These are phyloP conservation scores for Chelonus insularis DNA, from an alignment of 1,140 invertebrate species.

Conservation along the genomic window DNA sequence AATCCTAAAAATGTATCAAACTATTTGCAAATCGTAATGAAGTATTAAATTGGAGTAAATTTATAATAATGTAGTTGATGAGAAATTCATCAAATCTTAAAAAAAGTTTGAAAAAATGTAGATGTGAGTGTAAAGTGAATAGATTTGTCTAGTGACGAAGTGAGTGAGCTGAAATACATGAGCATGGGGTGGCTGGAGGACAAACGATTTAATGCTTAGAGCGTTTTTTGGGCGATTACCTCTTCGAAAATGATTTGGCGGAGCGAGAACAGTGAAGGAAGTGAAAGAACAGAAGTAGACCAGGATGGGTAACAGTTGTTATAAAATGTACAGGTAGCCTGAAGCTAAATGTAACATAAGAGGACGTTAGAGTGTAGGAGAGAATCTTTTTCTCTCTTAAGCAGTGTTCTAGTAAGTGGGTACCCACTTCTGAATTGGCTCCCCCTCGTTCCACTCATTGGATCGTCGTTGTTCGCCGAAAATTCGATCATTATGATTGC, in stretches of 20 bases:
- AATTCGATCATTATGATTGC: slow-evolving; percentile 62
- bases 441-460: slow-evolving; percentile 55
- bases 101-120: no score
- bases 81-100: no score
- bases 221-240: slow-evolving; percentile 35
- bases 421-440: slow-evolving; percentile 59
- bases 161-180: slow-evolving; percentile 14
- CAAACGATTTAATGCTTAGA: slow-evolving; percentile 31
- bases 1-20: no score
- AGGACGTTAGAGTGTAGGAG: slow-evolving; percentile 31
- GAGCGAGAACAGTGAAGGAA: background rate
- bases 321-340: slow-evolving; percentile 44
- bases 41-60: no score
- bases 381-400: slow-evolving; percentile 26
- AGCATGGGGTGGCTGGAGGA: background rate
- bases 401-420: slow-evolving; percentile 47
- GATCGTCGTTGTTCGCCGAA: slow-evolving; percentile 60
- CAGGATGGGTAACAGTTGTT: slow-evolving; percentile 36
- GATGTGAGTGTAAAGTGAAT: no score
- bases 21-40: no score
- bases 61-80: no score
- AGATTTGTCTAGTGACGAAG: background rate
- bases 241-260: slow-evolving; percentile 29
- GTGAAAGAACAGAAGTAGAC: slow-evolving; percentile 23
- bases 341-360: slow-evolving; percentile 38